Evolutionary conservation across 1,140 invertebrate species (phyloP).

Genomic region (Drosophila arizonae): DNA sequence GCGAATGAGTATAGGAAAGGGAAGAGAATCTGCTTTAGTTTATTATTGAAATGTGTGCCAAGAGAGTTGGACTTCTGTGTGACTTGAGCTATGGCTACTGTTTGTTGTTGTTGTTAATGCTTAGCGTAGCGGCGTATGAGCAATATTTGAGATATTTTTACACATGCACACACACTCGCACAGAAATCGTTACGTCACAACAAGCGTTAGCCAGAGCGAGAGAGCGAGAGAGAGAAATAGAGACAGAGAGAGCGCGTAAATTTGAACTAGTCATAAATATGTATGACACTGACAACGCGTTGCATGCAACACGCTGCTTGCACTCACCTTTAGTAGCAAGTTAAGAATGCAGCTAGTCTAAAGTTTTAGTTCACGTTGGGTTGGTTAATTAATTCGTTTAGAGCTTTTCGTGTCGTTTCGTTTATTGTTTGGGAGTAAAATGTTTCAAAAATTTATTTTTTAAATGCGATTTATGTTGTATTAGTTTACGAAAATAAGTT

Average conservation of each 20-base stretch:
- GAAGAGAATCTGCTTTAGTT: background rate
- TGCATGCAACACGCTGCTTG: constrained; percentile 51
- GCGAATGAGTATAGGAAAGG: background rate
- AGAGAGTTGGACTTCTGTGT: background rate
- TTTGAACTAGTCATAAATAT: constrained; percentile 35
- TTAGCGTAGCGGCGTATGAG: constrained; percentile 66
- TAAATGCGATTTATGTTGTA: constrained; percentile 45
- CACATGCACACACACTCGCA: constrained; percentile 16
- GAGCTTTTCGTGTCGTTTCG: background rate
- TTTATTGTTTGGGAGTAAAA: constrained; percentile 16
- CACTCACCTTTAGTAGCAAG: constrained; percentile 69
- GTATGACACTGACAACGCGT: constrained; percentile 16
- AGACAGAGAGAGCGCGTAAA: constrained; percentile 16
- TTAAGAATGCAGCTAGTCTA: constrained; percentile 40
- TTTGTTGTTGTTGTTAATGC: constrained; percentile 63
- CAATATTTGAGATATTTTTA: constrained; percentile 48
- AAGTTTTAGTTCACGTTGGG: constrained; percentile 29
- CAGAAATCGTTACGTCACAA: constrained; percentile 62
- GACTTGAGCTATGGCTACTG: constrained; percentile 1
- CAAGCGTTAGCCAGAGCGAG: constrained; percentile 9
- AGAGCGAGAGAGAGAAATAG: background rate
- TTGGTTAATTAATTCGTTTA: constrained; percentile 21
- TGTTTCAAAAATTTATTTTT: constrained; percentile 43
- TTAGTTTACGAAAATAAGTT: background rate
- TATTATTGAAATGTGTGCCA: constrained; percentile 27